phyloP scores from a whole-genome alignment of 2,113 vertebrate genomes.

The Lasiurus borealis region DNA sequence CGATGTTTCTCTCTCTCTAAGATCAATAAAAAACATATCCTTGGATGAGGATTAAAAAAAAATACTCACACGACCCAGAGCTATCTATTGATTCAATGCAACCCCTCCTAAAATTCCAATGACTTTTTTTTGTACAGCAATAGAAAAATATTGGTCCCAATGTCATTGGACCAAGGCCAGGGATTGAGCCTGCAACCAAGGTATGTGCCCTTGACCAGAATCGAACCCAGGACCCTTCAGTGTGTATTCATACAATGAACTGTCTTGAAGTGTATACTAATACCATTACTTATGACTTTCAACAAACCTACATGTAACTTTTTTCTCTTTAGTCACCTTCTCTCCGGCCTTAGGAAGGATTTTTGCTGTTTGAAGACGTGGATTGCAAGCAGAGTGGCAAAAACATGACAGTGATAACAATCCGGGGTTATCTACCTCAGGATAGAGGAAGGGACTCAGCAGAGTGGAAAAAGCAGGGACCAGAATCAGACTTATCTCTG shows the following conservation, averaged over 20 bases:
- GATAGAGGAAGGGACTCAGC: neutral
- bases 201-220: neutral
- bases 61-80: too few relatives aligned
- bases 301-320: neutral
- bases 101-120: too few relatives aligned
- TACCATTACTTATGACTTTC: neutral
- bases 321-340: neutral
- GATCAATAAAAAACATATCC: too few relatives aligned
- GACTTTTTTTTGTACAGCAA: too few relatives aligned
- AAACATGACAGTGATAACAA: too few relatives aligned
- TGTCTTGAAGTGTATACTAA: neutral
- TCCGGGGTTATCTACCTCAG: neutral
- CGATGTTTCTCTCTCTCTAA: too few relatives aligned
- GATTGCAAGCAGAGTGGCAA: neutral
- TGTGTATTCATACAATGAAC: too few relatives aligned
- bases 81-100: too few relatives aligned
- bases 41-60: too few relatives aligned
- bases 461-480: too few relatives aligned
- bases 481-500: neutral
- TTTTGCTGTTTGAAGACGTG: neutral
- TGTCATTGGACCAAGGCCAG: neutral
- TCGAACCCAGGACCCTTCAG: neutral
- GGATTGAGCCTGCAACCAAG: neutral
- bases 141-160: too few relatives aligned
- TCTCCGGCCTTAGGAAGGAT: neutral